A percentile compares a stretch with the other conserved stretches of the same genome.
Conservation (phyloP, 2,888 invertebrate species). For the Aphodius granarius region DNA sequence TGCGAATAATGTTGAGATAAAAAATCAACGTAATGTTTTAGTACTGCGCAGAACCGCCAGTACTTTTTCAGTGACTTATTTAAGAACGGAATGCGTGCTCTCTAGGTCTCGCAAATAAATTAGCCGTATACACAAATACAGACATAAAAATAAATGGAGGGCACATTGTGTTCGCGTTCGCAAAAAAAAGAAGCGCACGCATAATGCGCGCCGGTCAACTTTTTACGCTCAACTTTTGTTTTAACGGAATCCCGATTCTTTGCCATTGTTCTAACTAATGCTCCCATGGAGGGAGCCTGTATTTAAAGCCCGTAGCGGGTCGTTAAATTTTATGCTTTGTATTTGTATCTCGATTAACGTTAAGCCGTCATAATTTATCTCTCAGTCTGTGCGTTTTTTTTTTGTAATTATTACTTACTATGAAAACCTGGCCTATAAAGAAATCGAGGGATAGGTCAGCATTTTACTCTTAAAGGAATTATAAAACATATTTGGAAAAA, state of each 20-base stretch:
- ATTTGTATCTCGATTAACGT: constrained; percentile 15
- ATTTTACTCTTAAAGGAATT: too few species aligned
- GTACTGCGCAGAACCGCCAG: neutral
- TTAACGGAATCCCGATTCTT: neutral
- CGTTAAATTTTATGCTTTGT: constrained; percentile 15
- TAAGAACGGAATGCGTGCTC: neutral
- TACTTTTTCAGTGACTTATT: neutral
- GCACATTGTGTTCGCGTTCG: neutral
- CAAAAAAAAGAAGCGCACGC: neutral
- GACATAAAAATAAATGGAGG: neutral
- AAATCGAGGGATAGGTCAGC: neutral
- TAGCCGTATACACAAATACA: neutral
- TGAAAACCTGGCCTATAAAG: neutral
- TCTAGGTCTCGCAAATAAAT: neutral
- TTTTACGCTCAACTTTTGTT: constrained; percentile 5
- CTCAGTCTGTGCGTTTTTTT: neutral
- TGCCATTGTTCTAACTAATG: constrained; percentile 12
- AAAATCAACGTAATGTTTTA: too few species aligned
- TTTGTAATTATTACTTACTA: neutral
- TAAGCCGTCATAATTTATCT: neutral
- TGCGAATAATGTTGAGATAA: too few species aligned
- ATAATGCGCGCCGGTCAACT: neutral
- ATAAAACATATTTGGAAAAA: too few species aligned
- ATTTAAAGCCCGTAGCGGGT: constrained; percentile 12
- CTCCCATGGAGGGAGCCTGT: neutral